Evolutionary conservation across 1,140 invertebrate species (phyloP), one percentile per base, ranked within the genome.

Genomic region (Drosophila kohkoa): DNA sequence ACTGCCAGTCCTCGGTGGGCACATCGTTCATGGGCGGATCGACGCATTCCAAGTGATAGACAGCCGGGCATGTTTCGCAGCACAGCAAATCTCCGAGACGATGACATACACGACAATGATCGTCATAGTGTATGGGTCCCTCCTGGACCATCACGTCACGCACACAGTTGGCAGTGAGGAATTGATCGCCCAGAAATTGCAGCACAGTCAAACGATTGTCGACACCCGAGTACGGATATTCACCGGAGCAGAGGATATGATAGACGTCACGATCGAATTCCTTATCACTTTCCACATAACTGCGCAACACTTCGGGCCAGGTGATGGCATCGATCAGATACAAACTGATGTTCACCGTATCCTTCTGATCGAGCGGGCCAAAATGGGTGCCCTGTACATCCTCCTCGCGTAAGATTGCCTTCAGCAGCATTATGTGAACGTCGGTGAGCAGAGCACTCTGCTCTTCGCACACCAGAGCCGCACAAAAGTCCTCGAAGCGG

Each of bases 1-100:
- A 99, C 77, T 98, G 96, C 98, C 98, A 99, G 88, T 99, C 98
- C 93, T 99, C 98, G 46, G 97, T 96, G 48, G 98, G 98, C 54
- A 99, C 97, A 93, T 99, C 96, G 28, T 96, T 95, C 88, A 99
- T 93, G 6, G 98, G 98, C 45, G 98, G 98, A 91, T 99, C 98
- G 25, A 99, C 96, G 94, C 98, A 99, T 82, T 97, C 96, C 85
- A 99, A 94, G 93, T 99, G 98, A 93, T 98, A 99, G 15, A 99
- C 98, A 35, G 98, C 98, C 52, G 98, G 97, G 92, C 98, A 99
- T 5, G 97, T 98, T 93, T 99, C 98, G 93, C 98, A 99, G 92
- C 98, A 99, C 1, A 99, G 93, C 38, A 99, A 94, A 93, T 99
- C 98, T 11, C 98, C 98, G 38, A 99, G 93, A 79, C 98, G 96